These are phyloP conservation scores for Operophtera brumata DNA, from an alignment of 2,888 invertebrate species.

Conservation along the genomic window DNA sequence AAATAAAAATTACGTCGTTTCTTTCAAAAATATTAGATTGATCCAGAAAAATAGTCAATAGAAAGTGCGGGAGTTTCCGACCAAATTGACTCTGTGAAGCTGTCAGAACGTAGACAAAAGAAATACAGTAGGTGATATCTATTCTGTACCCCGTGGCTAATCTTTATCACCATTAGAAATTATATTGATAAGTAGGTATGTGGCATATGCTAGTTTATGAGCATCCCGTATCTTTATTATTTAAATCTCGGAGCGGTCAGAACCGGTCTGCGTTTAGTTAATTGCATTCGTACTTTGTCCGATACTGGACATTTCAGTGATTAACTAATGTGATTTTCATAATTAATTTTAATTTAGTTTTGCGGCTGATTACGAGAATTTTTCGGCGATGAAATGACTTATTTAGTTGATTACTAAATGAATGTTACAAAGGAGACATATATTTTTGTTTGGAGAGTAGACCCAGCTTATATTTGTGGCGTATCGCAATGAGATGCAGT, in stretches of 20 bases:
- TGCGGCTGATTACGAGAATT: slow-evolving; percentile 9
- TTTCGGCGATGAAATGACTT: no score
- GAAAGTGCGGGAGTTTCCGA: no score
- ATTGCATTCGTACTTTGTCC: slow-evolving; percentile 57
- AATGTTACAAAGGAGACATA: no score
- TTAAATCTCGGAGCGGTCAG: slow-evolving; percentile 47
- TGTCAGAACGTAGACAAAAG: slow-evolving; percentile 7
- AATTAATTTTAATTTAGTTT: slow-evolving; percentile 27
- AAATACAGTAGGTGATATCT: background rate
- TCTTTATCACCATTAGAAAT: slow-evolving; percentile 63
- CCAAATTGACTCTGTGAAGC: slow-evolving; percentile 4
- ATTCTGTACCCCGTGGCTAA: slow-evolving; percentile 22
- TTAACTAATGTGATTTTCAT: slow-evolving; percentile 34
- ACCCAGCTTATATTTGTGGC: no score
- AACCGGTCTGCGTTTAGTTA: slow-evolving; percentile 64
- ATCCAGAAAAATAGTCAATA: no score
- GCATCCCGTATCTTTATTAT: slow-evolving; percentile 71
- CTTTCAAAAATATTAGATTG: no score
- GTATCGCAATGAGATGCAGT: no score
- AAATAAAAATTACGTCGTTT: no score
- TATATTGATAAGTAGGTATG: slow-evolving; percentile 73
- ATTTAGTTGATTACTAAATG: no score
- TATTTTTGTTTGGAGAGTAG: no score
- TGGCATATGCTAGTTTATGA: slow-evolving; percentile 75
- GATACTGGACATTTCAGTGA: slow-evolving; percentile 39